phyloP scores from a whole-genome alignment of 2,113 vertebrate species.

The Ammodytes marinus region DNA sequence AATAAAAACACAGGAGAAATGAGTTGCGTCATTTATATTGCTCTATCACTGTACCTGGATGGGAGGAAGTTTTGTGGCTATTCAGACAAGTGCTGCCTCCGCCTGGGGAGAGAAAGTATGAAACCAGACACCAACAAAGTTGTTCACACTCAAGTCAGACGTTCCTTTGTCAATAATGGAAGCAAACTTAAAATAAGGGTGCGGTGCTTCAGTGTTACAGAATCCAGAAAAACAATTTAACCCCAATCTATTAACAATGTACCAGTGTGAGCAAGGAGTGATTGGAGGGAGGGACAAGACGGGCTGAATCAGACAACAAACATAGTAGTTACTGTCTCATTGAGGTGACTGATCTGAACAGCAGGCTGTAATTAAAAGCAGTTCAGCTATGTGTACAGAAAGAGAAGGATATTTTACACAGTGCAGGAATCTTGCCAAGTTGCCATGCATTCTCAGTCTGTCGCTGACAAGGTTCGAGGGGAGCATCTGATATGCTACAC shows the following conservation, averaged over 20 bases:
- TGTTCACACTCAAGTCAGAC: not conserved
- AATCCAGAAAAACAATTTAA: not conserved
- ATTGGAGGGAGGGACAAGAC: not conserved
- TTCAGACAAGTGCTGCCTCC: not conserved
- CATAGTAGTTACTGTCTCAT: not conserved
- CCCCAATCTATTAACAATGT: not conserved
- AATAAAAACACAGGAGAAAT: not conserved
- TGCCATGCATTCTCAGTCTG: not conserved
- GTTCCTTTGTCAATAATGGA: not conserved
- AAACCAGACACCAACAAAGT: not conserved
- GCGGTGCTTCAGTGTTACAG: not conserved
- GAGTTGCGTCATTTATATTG: no score
- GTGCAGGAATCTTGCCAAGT: not conserved
- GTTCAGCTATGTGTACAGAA: not conserved
- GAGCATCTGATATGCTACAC: not conserved
- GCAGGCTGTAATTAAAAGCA: not conserved
- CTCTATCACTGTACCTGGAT: not conserved
- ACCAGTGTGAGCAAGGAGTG: not conserved
- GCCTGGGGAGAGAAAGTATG: not conserved
- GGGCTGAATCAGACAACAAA: not conserved
- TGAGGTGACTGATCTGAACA: not conserved
- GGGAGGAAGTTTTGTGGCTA: not conserved
- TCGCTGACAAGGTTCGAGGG: not conserved
- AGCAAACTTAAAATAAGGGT: not conserved
- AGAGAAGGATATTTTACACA: not conserved